Percentiles rank a stretch among this genome's conserved stretches.
Conservation (phyloP, 2,113 vertebrate species). For the Shinisaurus crocodilurus region DNA sequence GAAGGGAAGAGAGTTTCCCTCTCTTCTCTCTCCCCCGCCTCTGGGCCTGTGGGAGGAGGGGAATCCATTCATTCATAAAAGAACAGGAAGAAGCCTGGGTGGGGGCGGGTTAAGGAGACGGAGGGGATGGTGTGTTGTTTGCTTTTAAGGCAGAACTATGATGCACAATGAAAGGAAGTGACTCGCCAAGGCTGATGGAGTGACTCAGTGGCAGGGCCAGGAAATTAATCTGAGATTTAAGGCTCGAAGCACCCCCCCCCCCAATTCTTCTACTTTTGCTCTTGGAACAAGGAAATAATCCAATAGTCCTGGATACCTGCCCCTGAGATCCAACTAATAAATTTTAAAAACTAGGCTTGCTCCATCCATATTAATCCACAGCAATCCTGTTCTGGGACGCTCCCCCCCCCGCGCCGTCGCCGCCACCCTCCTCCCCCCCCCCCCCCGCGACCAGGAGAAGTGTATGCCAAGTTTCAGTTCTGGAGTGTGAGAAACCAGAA, state of each 20-base stretch:
- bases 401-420: too few relatives aligned
- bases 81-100: neutral
- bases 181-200: neutral
- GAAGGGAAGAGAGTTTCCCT: too few relatives aligned
- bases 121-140: neutral
- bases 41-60: neutral
- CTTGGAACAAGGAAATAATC: neutral
- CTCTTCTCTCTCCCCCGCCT: too few relatives aligned
- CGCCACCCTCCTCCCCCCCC: neutral
- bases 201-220: constrained; percentile 25
- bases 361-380: neutral
- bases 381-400: neutral
- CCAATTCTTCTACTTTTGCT: neutral
- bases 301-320: neutral
- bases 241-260: neutral
- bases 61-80: neutral
- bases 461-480: neutral
- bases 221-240: neutral
- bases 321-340: neutral
- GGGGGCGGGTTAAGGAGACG: neutral
- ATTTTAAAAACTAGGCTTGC: neutral
- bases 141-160: neutral
- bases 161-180: constrained; percentile 28
- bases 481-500: neutral
- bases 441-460: too few relatives aligned